These are phyloP conservation scores for Drusus annulatus DNA, from an alignment of 1,140 invertebrate genomes.

Conservation along the genomic window DNA sequence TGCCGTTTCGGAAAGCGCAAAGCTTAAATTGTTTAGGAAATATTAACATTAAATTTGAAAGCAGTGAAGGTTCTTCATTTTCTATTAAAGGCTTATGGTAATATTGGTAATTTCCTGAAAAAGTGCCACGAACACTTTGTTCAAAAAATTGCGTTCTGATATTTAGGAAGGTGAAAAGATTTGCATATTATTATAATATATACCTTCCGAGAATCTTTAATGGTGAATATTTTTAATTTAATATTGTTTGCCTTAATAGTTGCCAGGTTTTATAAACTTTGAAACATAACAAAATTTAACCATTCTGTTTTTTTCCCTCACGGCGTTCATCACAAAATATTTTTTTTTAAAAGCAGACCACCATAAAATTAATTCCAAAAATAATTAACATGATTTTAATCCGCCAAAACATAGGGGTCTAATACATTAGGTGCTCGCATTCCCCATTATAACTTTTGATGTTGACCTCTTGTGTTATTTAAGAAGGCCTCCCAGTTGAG, in stretches of 20 bases:
- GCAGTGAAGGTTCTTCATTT: conserved; percentile 10
- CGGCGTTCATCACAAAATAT: too few relatives aligned
- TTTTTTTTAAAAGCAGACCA: too few relatives aligned
- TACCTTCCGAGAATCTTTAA: background rate
- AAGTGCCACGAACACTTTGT: background rate
- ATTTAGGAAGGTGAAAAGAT: too few relatives aligned
- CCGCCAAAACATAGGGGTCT: too few relatives aligned
- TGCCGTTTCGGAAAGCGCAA: conserved; percentile 7
- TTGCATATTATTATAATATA: too few relatives aligned
- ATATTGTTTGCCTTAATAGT: too few relatives aligned
- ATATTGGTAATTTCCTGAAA: conserved; percentile 24
- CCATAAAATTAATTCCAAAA: too few relatives aligned
- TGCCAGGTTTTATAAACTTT: too few relatives aligned
- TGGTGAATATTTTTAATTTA: background rate
- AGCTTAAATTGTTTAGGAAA: conserved; percentile 25
- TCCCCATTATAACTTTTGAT: conserved; percentile 19
- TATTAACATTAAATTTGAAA: conserved; percentile 21
- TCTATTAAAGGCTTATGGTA: conserved; percentile 30
- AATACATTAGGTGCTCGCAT: too few relatives aligned
- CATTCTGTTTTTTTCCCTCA: too few relatives aligned
- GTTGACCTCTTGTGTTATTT: conserved; percentile 2
- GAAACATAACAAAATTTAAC: too few relatives aligned
- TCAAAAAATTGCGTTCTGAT: background rate
- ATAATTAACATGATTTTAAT: too few relatives aligned
- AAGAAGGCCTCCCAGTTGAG: background rate